Percentiles rank a stretch among this genome's conserved stretches.
Conservation (phyloP, 2,888 invertebrate species). For the Cantharis rustica region DNA sequence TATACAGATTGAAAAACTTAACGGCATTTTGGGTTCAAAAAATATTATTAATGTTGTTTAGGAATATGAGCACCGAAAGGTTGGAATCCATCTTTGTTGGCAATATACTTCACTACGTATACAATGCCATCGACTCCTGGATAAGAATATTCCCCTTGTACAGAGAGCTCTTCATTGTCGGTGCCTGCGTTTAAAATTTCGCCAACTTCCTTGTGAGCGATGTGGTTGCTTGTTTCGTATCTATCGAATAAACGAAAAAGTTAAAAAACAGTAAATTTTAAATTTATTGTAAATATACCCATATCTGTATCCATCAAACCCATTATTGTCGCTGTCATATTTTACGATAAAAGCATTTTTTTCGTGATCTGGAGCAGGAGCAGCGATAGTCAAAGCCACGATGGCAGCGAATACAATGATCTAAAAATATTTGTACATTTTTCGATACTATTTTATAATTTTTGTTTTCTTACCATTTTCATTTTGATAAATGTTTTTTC, state of each 20-base stretch:
- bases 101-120: slow-evolving; percentile 57
- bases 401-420: slow-evolving; percentile 37
- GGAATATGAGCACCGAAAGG: slow-evolving; percentile 52
- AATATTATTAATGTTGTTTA: background rate
- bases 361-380: slow-evolving; percentile 33
- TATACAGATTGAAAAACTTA: background rate
- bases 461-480: slow-evolving; percentile 31
- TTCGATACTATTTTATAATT: background rate
- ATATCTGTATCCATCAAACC: slow-evolving; percentile 63
- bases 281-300: slow-evolving; percentile 43
- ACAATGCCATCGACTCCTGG: slow-evolving; percentile 59
- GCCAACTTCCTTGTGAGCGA: slow-evolving; percentile 45
- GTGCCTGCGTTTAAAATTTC: slow-evolving; percentile 53
- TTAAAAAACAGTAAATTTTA: background rate
- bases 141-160: slow-evolving; percentile 58
- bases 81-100: slow-evolving; percentile 63
- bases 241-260: slow-evolving; percentile 43
- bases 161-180: slow-evolving; percentile 54
- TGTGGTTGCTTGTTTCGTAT: slow-evolving; percentile 57
- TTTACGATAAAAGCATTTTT: slow-evolving; percentile 64
- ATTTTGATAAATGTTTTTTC: slow-evolving; percentile 30
- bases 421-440: slow-evolving; percentile 16
- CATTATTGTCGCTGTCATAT: slow-evolving; percentile 64
- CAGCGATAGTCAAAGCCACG: slow-evolving; percentile 6
- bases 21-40: background rate